These are phyloP conservation scores for Chamaea fasciata DNA, from an alignment of 2,113 vertebrate species.

Conservation along the genomic window DNA sequence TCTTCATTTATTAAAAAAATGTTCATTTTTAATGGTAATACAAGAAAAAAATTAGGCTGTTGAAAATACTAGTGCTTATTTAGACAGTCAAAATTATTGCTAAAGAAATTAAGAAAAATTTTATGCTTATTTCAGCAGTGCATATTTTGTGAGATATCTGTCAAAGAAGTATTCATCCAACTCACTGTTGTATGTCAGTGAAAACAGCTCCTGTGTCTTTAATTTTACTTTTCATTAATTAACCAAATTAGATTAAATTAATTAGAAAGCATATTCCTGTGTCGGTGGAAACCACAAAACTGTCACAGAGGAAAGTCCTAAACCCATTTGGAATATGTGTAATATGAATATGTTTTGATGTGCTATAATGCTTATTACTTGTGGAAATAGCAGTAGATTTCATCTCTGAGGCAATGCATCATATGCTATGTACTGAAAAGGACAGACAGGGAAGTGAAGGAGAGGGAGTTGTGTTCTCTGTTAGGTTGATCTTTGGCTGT, in stretches of 20 bases:
- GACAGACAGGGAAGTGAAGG: not conserved
- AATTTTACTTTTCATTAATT: not conserved
- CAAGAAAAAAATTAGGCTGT: not conserved
- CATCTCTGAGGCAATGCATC: not conserved
- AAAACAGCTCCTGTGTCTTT: not conserved
- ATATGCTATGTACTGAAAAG: accelerated
- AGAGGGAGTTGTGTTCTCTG: not conserved
- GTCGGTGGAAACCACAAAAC: not conserved
- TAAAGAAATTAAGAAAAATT: not conserved
- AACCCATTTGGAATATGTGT: not conserved
- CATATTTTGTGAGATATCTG: not conserved
- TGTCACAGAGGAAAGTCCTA: not conserved
- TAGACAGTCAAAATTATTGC: not conserved
- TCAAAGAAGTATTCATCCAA: not conserved
- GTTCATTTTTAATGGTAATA: not conserved
- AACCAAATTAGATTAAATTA: not conserved
- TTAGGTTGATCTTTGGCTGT: not conserved
- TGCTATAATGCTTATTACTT: not conserved
- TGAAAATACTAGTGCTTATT: not conserved
- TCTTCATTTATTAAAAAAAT: not conserved
- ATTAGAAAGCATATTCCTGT: not conserved
- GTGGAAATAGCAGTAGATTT: not conserved
- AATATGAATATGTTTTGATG: not conserved
- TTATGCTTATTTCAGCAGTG: not conserved
- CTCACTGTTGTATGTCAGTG: not conserved